Conservation (phyloP, 2,797 vertebrate genomes). For the Oreonectes daqikongensis region DNA sequence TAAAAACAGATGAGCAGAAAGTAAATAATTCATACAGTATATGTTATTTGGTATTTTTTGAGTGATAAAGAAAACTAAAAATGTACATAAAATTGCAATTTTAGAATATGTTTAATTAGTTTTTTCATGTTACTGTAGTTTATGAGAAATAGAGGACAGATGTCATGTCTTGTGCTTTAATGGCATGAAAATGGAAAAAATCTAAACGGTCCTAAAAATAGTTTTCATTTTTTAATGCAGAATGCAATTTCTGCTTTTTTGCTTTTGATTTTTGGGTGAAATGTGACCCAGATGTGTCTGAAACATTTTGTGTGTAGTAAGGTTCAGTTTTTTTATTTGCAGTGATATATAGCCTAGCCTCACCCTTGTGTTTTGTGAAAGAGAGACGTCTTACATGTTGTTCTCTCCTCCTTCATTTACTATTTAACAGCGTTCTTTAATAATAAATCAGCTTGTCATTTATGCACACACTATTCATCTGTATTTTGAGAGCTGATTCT, state of each 20-base stretch:
- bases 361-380: slow-evolving; percentile 16
- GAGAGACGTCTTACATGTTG: background rate
- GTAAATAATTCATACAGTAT: background rate
- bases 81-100: no score
- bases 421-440: slow-evolving; percentile 24
- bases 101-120: no score
- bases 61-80: background rate
- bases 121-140: background rate
- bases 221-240: background rate
- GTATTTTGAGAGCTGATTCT: background rate
- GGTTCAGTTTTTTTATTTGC: background rate
- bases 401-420: slow-evolving; percentile 7
- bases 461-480: background rate
- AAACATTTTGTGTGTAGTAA: background rate
- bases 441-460: slow-evolving; percentile 23
- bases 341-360: background rate
- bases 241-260: background rate
- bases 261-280: background rate
- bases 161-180: background rate
- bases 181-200: background rate
- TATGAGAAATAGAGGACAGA: background rate
- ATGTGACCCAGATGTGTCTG: background rate
- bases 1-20: background rate
- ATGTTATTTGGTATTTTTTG: slow-evolving; percentile 2
- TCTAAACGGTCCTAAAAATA: background rate